Evolutionary conservation across 2,113 vertebrate species (phyloP), one percentile per base, ranked within the genome.

Genomic region (Hippoglossus stenolepis): DNA sequence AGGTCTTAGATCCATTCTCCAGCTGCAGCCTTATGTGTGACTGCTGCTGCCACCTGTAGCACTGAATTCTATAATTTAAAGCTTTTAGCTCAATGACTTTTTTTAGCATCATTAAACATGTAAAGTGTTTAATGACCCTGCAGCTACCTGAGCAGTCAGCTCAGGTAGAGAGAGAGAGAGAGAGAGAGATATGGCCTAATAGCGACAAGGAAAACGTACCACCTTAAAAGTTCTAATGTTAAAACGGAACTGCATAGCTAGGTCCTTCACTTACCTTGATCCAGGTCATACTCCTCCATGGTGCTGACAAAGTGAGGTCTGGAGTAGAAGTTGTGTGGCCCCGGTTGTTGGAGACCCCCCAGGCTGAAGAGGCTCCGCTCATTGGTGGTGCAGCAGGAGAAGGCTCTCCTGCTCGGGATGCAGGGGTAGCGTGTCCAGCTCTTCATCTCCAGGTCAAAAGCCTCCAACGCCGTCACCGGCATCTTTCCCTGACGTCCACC

Each of bases 241-340:
- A 6, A 31, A 31, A 31, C 31, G 1, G 31, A 31, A 31, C 31
- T 31, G 31, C 31, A 31, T 31, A 7, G 31, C 58, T 24, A 38
- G 10, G 23, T 65, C 12, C 6, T 4, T 17, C 7, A 5, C 96
- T 95, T 88, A 98, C 98, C 97, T 87, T 97, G 97, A 0, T 95
- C 93, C 0, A 96, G 86, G 89, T 99, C 95, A 9, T 98, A 99
- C 92, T 98, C 96, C 92, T 99, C 98, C 91, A 97, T 95, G 2
- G 98, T 99, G 94, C 95, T 98, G 90, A 99, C 98, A 2, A 99
- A 99, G 92, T 98, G 97, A 57, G 98, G 98, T 62, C 98, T 95
- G 65, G 97, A 99, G 85, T 99, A 99, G 94, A 99, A 99, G 94
- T 99, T 99, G 85, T 99, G 98, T 0, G 97, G 98, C 5, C 98